A percentile compares a stretch with the other conserved stretches of the same genome.
Evolutionary conservation across 2,888 invertebrate species (phyloP).

Genomic region (Drosophila anceps): DNA sequence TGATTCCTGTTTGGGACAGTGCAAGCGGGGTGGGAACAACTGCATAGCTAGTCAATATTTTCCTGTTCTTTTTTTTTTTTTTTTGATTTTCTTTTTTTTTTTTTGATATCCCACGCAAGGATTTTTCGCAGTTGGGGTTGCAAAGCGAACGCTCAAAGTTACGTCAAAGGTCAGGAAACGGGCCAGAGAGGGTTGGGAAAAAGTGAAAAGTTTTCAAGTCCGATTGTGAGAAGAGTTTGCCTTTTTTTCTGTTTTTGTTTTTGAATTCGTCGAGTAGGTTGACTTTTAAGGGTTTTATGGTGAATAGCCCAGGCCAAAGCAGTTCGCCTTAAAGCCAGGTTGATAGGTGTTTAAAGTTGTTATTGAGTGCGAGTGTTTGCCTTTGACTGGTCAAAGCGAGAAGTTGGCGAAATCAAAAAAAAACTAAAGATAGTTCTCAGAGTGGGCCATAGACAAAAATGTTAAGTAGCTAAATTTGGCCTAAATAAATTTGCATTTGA

Average conservation of each 20-base stretch:
- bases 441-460: not conserved
- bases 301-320: constrained; percentile 15
- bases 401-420: not conserved
- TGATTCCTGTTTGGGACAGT: constrained; percentile 72
- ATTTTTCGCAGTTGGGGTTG: constrained; percentile 54
- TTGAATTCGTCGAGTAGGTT: constrained; percentile 24
- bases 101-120: constrained; percentile 45
- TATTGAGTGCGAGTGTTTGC: not conserved
- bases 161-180: constrained; percentile 73
- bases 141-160: constrained; percentile 49
- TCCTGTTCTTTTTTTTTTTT: constrained; percentile 12
- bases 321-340: constrained; percentile 11
- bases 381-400: not conserved
- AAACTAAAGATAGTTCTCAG: not conserved
- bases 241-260: constrained; percentile 12
- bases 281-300: constrained; percentile 55
- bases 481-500: not conserved
- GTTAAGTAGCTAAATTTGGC: not conserved
- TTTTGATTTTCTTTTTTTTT: constrained; percentile 8
- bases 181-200: constrained; percentile 32
- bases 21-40: constrained; percentile 41
- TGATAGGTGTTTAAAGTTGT: constrained; percentile 19
- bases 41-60: constrained; percentile 48
- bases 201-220: constrained; percentile 50
- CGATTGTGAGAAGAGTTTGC: constrained; percentile 31